Conservation (phyloP, 2,888 invertebrate species). For the Tenthredo scrophulariae region DNA sequence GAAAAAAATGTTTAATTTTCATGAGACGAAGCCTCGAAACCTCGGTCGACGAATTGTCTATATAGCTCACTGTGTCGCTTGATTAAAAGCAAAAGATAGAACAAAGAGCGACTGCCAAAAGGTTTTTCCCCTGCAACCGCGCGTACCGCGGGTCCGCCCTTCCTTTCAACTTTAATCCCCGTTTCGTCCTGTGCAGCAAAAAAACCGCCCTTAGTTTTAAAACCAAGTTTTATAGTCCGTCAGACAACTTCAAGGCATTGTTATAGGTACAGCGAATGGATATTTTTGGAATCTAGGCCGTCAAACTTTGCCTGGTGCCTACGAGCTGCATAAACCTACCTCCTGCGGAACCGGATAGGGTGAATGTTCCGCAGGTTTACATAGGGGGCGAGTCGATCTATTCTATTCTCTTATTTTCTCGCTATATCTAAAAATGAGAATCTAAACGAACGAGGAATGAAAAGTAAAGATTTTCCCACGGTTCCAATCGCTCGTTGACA, state of each 20-base stretch:
- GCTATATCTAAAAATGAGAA: neutral
- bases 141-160: neutral
- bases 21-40: neutral
- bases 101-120: conserved; percentile 32
- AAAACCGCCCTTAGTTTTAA: neutral
- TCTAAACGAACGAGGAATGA: neutral
- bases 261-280: conserved; percentile 55
- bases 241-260: conserved; percentile 45
- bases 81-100: conserved; percentile 46
- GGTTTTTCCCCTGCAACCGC: neutral
- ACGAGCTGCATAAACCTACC: conserved; percentile 34
- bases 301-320: conserved; percentile 54
- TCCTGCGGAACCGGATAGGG: neutral
- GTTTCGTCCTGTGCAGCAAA: neutral
- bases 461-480: neutral
- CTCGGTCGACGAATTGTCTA: neutral
- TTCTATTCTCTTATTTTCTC: neutral
- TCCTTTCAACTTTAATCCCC: neutral
- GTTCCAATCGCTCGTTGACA: conserved; percentile 11
- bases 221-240: conserved; percentile 43
- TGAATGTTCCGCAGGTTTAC: neutral
- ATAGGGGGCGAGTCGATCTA: neutral
- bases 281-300: conserved; percentile 69
- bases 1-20: conserved; percentile 30
- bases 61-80: conserved; percentile 16